Evolutionary conservation across 2,888 invertebrate genomes (phyloP), one percentile per base, ranked within the genome.

Genomic region (Aspidiotus destructor): DNA sequence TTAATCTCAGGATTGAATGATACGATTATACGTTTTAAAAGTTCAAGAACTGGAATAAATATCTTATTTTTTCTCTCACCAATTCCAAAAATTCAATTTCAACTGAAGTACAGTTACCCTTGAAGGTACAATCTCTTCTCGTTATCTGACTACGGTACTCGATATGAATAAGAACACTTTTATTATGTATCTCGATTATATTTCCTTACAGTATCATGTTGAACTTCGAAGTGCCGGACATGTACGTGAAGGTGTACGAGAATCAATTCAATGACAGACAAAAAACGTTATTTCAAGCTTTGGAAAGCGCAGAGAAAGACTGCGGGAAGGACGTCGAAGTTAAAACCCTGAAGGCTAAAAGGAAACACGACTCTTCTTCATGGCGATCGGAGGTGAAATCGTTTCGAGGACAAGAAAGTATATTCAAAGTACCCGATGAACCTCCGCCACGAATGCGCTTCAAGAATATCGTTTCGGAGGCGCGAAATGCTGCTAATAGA

Each of bases 361-460:
- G 44, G 1, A 40, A 8, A 3, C 53, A 54, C n/a, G n/a, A 54
- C 7, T 16, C 44, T 13, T 54, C 52, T 13, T 41, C 60, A 54
- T 15, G 61, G 41, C 53, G 54, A 41, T 41, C 52, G 15, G 41
- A 52, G 17, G 53, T 54, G 13, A 69, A 58, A 69, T 8, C 54
- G 8, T 69, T 48, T 60, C 41, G 63, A n/a, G 60, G 60, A 52
- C 28, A 64, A 58, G 69, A 69, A 69, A 69, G 69, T 52, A 69
- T 69, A 16, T 69, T 69, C 16, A 69, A 64, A 60, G 60, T 44
- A 28, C 69, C 69, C 7, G 57, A 57, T 28, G 55, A 15, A 41
- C 69, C 63, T 8, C 54, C 61, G 41, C 54, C 69, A 41, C 57
- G 62, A 17, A 28, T 62, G 13, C 52, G 42, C 11, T 11, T 16